Base-by-base conservation (phyloP, 1,140 invertebrate genomes). In the Phymastichus coffea region DNA sequence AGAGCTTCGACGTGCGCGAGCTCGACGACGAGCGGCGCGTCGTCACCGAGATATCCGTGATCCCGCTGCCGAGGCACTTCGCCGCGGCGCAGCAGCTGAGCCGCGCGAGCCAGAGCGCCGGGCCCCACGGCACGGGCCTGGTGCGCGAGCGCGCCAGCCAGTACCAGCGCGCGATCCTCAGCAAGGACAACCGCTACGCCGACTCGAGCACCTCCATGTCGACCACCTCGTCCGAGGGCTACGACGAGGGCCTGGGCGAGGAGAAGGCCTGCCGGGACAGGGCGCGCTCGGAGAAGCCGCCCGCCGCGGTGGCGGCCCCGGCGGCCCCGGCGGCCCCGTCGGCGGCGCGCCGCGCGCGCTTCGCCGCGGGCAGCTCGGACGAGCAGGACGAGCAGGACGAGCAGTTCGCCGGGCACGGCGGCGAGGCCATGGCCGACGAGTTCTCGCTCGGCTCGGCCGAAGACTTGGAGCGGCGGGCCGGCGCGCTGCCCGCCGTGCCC, bases 351-450 rank as follows among this genome's bases (percentile, higher is more conserved):
- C n/a, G n/a, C n/a, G n/a, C 46, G 41, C 17, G 49, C 6, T 60
- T 41, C 1, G n/a, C n/a, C n/a, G 23, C 67, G 0, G 77, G 82
- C 66, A 80, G 80, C 58, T 73, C 81, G 37, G 75, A 83, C 64
- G 73, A 81, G 56, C 77, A 79, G 53, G 75, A 81, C 44, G n/a
- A n/a, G n/a, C n/a, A n/a, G n/a, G n/a, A n/a, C n/a, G n/a, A n/a
- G n/a, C 28, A 33, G 20, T 61, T 61, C n/a, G n/a, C n/a, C n/a
- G 59, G 59, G 6, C 85, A 85, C 76, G 83, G 81, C 0, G 86
- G 86, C 0, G 87, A 88, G 66, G 85, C 86, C 0, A 83, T 88
- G 83, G 86, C 85, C 0, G 85, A 87, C 35, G 85, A 86, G 46
- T 83, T 83, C 17, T 85, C 82, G 51, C 77, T 83, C 20, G 85